phyloP scores from a whole-genome alignment of 2,113 vertebrate species.

The Crotalus horridus region DNA sequence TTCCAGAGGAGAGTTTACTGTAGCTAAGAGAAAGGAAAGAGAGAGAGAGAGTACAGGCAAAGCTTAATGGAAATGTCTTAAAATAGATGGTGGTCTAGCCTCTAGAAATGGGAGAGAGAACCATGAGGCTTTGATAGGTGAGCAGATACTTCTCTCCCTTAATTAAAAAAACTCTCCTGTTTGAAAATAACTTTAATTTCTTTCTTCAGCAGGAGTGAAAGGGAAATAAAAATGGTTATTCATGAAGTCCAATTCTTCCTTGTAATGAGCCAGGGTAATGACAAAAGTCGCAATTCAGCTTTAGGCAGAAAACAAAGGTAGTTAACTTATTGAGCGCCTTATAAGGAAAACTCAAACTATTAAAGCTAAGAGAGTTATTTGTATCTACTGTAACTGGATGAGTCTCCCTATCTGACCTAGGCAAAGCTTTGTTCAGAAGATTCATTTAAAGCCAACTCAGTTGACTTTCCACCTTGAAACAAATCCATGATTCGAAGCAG shows the following conservation, averaged over 20 bases:
- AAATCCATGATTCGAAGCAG: neutral
- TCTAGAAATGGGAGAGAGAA: neutral
- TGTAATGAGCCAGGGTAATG: neutral
- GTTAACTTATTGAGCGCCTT: neutral
- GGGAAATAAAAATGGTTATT: neutral
- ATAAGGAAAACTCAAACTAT: neutral
- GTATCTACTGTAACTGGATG: neutral
- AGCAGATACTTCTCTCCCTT: neutral
- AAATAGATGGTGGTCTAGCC: neutral
- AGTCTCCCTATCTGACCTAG: neutral
- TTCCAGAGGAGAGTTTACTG: neutral
- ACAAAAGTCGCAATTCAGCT: neutral
- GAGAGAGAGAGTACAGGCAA: neutral
- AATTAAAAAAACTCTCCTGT: neutral
- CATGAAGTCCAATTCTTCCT: neutral
- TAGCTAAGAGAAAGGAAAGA: neutral
- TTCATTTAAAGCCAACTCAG: neutral
- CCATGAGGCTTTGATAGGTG: neutral
- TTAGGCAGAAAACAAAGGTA: neutral
- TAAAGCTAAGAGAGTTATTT: neutral
- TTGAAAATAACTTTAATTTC: neutral
- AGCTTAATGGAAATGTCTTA: neutral
- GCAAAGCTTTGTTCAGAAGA: neutral
- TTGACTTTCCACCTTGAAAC: neutral
- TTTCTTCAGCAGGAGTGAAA: neutral